Percentiles rank a stretch among this genome's conserved stretches.
These are phyloP conservation scores for Proterorhinus semilunaris DNA, from an alignment of 2,113 vertebrate species.

Conservation along the genomic window DNA sequence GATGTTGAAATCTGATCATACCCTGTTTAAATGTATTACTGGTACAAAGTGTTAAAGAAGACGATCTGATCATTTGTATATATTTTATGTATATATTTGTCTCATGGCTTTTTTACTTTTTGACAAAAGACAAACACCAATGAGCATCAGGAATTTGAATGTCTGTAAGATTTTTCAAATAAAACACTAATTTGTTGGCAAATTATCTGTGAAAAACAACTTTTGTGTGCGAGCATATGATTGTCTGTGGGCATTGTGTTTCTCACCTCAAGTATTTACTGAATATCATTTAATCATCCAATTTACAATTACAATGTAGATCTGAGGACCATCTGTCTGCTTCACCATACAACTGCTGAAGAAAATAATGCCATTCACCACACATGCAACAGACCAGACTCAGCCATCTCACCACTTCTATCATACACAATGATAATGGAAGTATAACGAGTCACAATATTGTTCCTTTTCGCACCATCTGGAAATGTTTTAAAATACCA, in stretches of 20 bases:
- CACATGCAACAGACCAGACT: constrained; percentile 15
- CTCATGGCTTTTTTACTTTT: constrained; percentile 67
- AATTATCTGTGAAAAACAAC: constrained; percentile 49
- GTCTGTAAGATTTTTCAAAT: constrained; percentile 43
- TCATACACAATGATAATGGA: constrained; percentile 7
- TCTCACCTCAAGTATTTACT: constrained; percentile 13
- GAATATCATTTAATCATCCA: constrained; percentile 23
- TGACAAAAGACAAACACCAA: constrained; percentile 40
- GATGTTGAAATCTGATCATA: neutral
- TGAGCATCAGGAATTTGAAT: constrained; percentile 26
- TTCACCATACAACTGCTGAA: constrained; percentile 20
- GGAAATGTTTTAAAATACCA: neutral
- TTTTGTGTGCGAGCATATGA: constrained; percentile 32
- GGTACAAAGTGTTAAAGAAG: neutral
- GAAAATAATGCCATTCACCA: constrained; percentile 19
- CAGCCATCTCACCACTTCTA: neutral
- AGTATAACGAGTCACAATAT: constrained; percentile 1
- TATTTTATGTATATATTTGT: constrained; percentile 76
- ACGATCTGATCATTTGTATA: constrained; percentile 64
- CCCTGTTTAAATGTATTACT: too few relatives aligned
- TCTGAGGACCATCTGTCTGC: constrained; percentile 22
- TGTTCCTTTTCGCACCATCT: neutral
- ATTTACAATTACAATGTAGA: constrained; percentile 30
- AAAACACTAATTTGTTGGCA: constrained; percentile 33
- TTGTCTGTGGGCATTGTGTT: constrained; percentile 39